These are phyloP conservation scores for Fragum sueziense DNA, from an alignment of 2,888 invertebrate genomes.

Conservation along the genomic window DNA sequence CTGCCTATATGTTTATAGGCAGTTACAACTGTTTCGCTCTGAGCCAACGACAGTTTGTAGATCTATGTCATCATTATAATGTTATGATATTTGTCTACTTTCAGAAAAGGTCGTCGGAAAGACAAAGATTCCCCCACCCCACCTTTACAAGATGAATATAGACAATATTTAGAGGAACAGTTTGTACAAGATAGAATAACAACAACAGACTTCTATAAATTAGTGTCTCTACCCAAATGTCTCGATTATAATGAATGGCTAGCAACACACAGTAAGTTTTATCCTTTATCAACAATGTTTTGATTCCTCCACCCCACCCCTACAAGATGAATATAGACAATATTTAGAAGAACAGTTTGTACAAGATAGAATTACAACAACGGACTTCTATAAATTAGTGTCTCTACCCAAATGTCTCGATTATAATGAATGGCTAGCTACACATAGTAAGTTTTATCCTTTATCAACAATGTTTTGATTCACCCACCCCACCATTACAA, in stretches of 20 bases:
- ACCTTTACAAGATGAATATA: slow-evolving; percentile 84
- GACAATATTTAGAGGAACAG: slow-evolving; percentile 96
- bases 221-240: slow-evolving; percentile 96
- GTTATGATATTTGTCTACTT: slow-evolving; percentile 20
- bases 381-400: slow-evolving; percentile 96
- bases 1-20: too few relatives aligned
- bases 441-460: slow-evolving; percentile 91
- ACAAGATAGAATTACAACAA: slow-evolving; percentile 95
- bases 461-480: slow-evolving; percentile 85
- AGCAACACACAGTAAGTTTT: slow-evolving; percentile 95
- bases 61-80: background rate
- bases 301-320: slow-evolving; percentile 86
- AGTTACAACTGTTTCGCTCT: background rate
- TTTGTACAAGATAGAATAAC: slow-evolving; percentile 95
- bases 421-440: slow-evolving; percentile 99
- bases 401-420: slow-evolving; percentile 97
- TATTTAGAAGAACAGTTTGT: slow-evolving; percentile 95
- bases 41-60: background rate
- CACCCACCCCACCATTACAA: slow-evolving; percentile 84
- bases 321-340: slow-evolving; percentile 87
- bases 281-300: background rate
- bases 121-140: slow-evolving; percentile 91
- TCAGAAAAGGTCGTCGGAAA: slow-evolving; percentile 97
- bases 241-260: slow-evolving; percentile 99
- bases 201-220: slow-evolving; percentile 95